Evolutionary conservation across 2,113 vertebrate species (phyloP).

Genomic region (Raja brachyura): DNA sequence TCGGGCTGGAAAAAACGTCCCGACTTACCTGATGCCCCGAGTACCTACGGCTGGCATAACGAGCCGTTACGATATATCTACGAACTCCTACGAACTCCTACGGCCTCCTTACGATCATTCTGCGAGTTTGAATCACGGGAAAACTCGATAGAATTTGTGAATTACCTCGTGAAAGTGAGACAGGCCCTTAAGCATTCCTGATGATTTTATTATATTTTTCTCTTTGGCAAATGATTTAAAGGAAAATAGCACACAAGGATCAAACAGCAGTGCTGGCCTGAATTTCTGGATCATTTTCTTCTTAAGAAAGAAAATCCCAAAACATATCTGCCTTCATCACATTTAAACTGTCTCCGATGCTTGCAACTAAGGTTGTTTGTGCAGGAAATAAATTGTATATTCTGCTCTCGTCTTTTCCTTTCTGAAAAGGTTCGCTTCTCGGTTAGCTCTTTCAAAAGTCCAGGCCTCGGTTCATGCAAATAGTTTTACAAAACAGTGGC

Average conservation of each 20-base stretch:
- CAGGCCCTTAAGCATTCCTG: background rate
- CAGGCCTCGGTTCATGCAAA: background rate
- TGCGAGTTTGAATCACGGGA: no score
- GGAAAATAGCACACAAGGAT: background rate
- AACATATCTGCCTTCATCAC: background rate
- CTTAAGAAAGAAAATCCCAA: background rate
- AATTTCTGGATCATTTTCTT: background rate
- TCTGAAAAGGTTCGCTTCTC: background rate
- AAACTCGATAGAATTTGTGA: no score
- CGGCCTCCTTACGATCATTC: no score
- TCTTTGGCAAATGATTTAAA: background rate
- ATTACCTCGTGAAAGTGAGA: no score
- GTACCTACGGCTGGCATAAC: no score
- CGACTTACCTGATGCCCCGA: no score
- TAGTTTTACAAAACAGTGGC: slow-evolving; percentile 15
- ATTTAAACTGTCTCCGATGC: background rate
- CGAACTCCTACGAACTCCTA: no score
- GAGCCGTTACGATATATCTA: no score
- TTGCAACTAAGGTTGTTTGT: background rate
- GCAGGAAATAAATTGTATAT: background rate
- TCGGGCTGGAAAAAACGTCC: no score
- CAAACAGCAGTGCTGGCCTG: background rate
- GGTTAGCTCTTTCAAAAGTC: background rate
- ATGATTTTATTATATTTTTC: background rate
- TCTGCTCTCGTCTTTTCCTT: background rate